Evolutionary conservation across 2,113 vertebrate genomes (phyloP), one percentile per base, ranked within the genome.

Genomic region (Gymnocephalus cernua): DNA sequence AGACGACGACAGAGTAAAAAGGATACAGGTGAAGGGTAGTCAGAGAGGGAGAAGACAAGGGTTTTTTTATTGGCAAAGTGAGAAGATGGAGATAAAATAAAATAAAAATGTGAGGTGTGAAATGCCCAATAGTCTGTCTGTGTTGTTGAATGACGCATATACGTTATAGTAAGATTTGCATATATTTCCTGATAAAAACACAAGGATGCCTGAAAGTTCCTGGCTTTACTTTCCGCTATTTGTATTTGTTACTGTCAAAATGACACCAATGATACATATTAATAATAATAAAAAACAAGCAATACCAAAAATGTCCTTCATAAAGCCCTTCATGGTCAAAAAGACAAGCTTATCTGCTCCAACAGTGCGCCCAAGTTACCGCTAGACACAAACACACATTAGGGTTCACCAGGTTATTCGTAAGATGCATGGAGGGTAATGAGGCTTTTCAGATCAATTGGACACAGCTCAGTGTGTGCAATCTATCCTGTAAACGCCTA

Each of bases 391-490:
- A 51, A 79, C 75, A 76, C 56, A 79, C 54, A n/a, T 41, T 32
- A 16, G 25, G 19, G 32, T 70, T 63, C 71, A 80, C 68, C 63
- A 50, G 81, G 63, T 83, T 77, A 16, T 61, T 77, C 73, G 61
- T 79, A 51, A 88, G 83, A 86, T 74, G 67, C 83, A 74, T 80
- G 80, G 74, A 86, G 77, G 77, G 57, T 77, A 77, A 89, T 83
- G 71, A 81, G 74, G 68, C 57, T 84, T 70, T 74, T 51, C 47
- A 68, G 81, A 89, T 91, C 87, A 85, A 88, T 85, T 10, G 12
- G 58, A 77, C 72, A 66, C 69, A 8, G 80, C 84, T 57, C 80
- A 83, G 78, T 77, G 69, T 74, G 79, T 59, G 80, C 38, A 63
- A 70, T 76, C 72, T 87, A 86, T 88, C 84, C 83, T 48, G 27